Evolutionary conservation across 2,797 vertebrate genomes (phyloP), one percentile per base, ranked within the genome.

Genomic region (Smutsia gigantea): DNA sequence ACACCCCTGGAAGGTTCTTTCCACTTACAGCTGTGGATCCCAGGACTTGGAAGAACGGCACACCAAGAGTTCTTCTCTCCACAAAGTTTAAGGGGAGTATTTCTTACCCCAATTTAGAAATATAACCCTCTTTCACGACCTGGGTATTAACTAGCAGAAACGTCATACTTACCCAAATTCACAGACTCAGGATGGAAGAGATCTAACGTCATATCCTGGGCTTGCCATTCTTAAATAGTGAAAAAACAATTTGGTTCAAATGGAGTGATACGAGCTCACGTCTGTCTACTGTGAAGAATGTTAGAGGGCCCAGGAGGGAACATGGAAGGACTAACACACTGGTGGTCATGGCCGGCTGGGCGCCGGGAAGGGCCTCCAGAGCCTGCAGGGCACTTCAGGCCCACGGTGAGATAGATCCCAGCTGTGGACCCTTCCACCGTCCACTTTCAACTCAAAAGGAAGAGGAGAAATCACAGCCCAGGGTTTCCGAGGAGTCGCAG

Each of bases 181-280:
- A 57, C 53, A 10, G 46, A 31, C 31, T 71, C 31, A n/a, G 78
- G 90, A 81, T 72, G n/a, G 51, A 93, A 94, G 37, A 64, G 21
- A 31, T 25, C 31, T 34, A 29, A 18, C 5, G 23, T 53, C 14
- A 31, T 37, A 49, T 89, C 42, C 77, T 2, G 31, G 37, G 69
- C 42, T 66, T 23, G 21, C 87, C 4, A 87, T 42, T 84, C 78
- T 92, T 71, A 82, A 93, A 42, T 27, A 94, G 61, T 82, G 34
- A 46, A 69, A 59, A 46, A 92, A 7, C 18, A 10, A n/a, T 51
- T n/a, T 6, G 0, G 0, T 55, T 82, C 39, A 34, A 29, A 27
- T 4, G 27, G 27, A 96, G 37, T 37, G 61, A 18, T 53, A 61
- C 3, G 23, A 31, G 31, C 42, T 91, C 79, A 31, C 57, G 31